phyloP scores from a whole-genome alignment of 2,888 invertebrate species.

The Xestia rhomboidea region DNA sequence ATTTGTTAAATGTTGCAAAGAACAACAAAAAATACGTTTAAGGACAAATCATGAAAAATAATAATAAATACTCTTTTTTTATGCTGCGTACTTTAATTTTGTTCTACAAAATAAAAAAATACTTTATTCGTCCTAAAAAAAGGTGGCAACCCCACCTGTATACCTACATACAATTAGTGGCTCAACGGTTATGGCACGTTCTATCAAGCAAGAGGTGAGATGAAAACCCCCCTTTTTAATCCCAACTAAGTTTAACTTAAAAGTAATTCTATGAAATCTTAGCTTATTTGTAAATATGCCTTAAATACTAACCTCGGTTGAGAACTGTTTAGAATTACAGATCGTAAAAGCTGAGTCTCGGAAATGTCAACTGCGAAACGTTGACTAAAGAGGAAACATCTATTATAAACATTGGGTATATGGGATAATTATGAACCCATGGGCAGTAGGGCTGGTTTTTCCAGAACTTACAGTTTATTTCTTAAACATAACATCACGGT shows the following conservation, averaged over 20 bases:
- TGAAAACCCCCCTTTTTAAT: neutral
- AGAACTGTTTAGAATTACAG: constrained; percentile 21
- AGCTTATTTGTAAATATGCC: constrained; percentile 10
- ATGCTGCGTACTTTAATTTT: too few relatives aligned
- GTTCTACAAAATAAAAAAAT: too few relatives aligned
- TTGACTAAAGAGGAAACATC: neutral
- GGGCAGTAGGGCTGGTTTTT: neutral
- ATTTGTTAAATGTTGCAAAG: too few relatives aligned
- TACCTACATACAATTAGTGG: neutral
- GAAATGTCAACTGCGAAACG: constrained; percentile 21
- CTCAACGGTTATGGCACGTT: neutral
- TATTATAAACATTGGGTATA: neutral
- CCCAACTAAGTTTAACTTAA: neutral
- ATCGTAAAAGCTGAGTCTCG: constrained; percentile 27
- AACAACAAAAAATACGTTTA: too few relatives aligned
- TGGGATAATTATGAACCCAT: neutral
- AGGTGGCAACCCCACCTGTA: too few relatives aligned
- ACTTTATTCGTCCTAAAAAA: too few relatives aligned
- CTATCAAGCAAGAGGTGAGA: neutral
- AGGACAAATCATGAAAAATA: too few relatives aligned
- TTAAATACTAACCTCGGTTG: constrained; percentile 28
- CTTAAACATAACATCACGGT: neutral
- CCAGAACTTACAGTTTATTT: neutral
- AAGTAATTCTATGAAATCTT: neutral
- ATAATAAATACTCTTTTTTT: too few relatives aligned